phyloP scores from a whole-genome alignment of 2,113 vertebrate genomes.

The Embiotoca jacksoni region DNA sequence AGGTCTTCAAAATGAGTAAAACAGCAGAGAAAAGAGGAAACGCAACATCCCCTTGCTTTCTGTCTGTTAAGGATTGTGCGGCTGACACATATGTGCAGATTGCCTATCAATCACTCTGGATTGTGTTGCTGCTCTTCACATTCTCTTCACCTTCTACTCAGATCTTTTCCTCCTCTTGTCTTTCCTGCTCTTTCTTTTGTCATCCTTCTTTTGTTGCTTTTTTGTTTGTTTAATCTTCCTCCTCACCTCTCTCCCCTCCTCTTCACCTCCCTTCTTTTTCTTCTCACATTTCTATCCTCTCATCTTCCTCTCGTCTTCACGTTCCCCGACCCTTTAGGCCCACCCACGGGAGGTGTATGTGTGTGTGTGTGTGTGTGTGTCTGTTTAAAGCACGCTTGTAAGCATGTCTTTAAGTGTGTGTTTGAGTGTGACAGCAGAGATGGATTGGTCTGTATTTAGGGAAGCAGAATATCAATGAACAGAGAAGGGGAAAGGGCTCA shows the following conservation, averaged over 20 bases:
- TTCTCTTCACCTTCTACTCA: conserved; percentile 49
- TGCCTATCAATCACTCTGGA: conserved; percentile 65
- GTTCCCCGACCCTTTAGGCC: background rate
- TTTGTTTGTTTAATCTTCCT: conserved; percentile 7
- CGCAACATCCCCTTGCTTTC: conserved; percentile 5
- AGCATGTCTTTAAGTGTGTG: conserved; percentile 29
- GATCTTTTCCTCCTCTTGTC: conserved; percentile 1
- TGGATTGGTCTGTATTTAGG: conserved; percentile 75
- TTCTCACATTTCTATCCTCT: background rate
- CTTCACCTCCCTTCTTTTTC: too few relatives aligned
- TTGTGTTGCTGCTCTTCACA: conserved; percentile 25
- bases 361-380: conserved; percentile 19
- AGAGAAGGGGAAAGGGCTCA: conserved; percentile 47
- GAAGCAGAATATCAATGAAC: conserved; percentile 79
- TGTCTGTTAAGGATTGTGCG: conserved; percentile 17
- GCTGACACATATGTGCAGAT: conserved; percentile 56
- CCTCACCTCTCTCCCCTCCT: conserved; percentile 3
- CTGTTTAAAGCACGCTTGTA: conserved; percentile 12
- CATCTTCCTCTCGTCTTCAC: background rate
- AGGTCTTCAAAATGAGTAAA: conserved; percentile 7
- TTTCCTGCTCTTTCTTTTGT: background rate
- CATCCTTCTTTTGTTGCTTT: background rate
- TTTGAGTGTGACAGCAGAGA: conserved; percentile 61
- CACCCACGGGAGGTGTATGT: background rate
- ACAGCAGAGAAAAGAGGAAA: conserved; percentile 9